Evolutionary conservation across 2,113 vertebrate genomes (phyloP).

Genomic region (Lanius collurio): DNA sequence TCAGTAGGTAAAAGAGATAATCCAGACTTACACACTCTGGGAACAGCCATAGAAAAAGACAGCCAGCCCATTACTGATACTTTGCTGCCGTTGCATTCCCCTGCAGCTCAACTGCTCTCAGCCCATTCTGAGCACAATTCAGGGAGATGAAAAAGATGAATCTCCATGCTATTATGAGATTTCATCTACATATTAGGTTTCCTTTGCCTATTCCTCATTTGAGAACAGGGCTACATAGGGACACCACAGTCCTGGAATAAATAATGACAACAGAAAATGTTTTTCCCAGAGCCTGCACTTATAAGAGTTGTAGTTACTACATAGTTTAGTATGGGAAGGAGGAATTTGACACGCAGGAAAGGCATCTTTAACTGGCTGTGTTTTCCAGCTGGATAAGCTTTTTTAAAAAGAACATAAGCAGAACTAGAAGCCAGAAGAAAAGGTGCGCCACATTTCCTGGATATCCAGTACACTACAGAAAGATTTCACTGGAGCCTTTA

Average conservation of each 20-base stretch:
- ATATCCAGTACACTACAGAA: not conserved
- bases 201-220: not conserved
- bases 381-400: not conserved
- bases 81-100: not conserved
- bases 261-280: not conserved
- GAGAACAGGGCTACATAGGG: not conserved
- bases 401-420: not conserved
- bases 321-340: accelerated
- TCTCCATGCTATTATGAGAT: not conserved
- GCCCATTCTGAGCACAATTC: not conserved
- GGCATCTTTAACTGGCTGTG: not conserved
- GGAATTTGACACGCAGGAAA: not conserved
- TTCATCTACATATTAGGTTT: not conserved
- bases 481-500: not conserved
- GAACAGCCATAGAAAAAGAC: not conserved
- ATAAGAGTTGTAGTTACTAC: not conserved
- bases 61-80: not conserved
- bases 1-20: not conserved
- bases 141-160: not conserved
- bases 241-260: not conserved
- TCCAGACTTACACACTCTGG: not conserved
- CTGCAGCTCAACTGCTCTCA: not conserved
- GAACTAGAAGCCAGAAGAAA: not conserved
- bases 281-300: not conserved
- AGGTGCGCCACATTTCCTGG: not conserved